Evolutionary conservation across 2,797 vertebrate genomes (phyloP), one percentile per base, ranked within the genome.

Genomic region (Kryptopterus vitreolus): DNA sequence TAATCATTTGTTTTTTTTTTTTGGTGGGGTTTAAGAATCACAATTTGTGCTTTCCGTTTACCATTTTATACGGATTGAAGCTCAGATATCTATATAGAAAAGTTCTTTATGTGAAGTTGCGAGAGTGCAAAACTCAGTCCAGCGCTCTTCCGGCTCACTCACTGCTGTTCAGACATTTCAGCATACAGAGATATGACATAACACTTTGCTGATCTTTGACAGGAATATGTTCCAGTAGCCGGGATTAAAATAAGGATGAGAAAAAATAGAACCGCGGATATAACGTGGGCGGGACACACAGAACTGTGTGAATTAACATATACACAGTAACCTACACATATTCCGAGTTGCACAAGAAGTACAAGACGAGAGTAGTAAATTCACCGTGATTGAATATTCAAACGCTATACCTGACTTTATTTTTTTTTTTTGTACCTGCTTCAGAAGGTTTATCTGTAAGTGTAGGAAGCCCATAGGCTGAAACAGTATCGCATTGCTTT

Each of bases 131-230:
- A 70, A 70, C 3, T 57, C 20, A 55, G 52, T 55, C 70, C 52
- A 38, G 52, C 9, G 38, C 70, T n/a, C n/a, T 57, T 72, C 9
- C 7, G 20, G 10, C 70, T 72, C 18, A 1, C 70, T 57, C 52
- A 4, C 69, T 72, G 50, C 31, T 55, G n/a, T n/a, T n/a, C n/a
- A 35, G 31, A 57, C 31, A 16, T 55, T 57, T 72, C 20, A 35
- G 31, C 22, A n/a, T 72, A 55, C 70, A 35, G 20, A 57, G 29
- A 55, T 72, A 72, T 57, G 70, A 38, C 70, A 72, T 72, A 57
- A 72, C 52, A 57, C 52, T 57, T 55, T 72, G 31, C 52, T 72
- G 70, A 72, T 72, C 70, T 72, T 72, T 72, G 70, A 72, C 70
- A 72, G 31, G 52, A 35, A 72, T 35, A 3, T 72, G 69, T 53